phyloP scores from a whole-genome alignment of 2,113 vertebrate genomes.

The Accipiter virgatus region DNA sequence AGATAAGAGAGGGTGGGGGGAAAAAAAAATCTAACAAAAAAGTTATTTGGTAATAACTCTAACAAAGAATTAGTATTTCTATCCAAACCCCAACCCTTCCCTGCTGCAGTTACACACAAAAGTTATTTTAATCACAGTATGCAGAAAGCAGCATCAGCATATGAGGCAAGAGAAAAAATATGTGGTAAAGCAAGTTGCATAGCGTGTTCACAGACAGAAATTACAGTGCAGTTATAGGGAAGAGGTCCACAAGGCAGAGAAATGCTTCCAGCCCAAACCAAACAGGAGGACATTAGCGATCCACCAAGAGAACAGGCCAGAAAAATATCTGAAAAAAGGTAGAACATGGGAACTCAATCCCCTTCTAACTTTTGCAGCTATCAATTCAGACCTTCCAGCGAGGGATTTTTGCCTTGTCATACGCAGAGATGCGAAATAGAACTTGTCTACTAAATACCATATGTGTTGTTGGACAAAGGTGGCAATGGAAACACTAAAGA shows the following conservation, averaged over 20 bases:
- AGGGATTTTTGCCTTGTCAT: slow-evolving; percentile 31
- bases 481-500: fast-evolving
- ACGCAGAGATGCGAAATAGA: neutral
- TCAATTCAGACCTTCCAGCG: fast-evolving
- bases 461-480: neutral
- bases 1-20: neutral
- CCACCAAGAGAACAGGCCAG: neutral
- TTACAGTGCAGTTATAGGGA: neutral
- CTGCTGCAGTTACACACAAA: slow-evolving; percentile 22
- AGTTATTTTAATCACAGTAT: slow-evolving; percentile 59
- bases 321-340: neutral
- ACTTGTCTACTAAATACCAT: neutral
- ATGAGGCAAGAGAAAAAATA: slow-evolving; percentile 67
- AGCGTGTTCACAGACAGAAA: neutral
- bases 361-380: neutral
- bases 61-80: neutral
- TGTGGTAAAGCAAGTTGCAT: slow-evolving; percentile 58
- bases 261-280: neutral
- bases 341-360: neutral
- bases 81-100: slow-evolving; percentile 21
- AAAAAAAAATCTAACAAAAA: neutral
- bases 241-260: neutral
- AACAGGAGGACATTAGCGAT: fast-evolving
- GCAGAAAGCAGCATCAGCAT: slow-evolving; percentile 66
- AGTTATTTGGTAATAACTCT: neutral